Percentiles rank a stretch among this genome's conserved stretches.
phyloP scores from a whole-genome alignment of 2,888 invertebrate genomes.

The Griposia aprilina region DNA sequence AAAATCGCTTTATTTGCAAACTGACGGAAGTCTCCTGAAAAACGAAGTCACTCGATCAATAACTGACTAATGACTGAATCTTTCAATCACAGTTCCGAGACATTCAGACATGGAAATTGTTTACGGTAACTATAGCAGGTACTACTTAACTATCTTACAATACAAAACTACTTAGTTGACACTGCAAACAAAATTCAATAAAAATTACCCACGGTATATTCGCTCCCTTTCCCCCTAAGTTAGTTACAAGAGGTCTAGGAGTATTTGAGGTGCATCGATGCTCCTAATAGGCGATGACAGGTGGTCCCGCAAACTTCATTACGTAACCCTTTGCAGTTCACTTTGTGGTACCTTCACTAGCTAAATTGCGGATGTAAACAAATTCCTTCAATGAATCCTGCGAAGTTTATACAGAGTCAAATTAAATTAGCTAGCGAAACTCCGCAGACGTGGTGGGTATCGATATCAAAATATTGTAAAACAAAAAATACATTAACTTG shows the following conservation, averaged over 20 bases:
- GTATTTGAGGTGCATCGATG: slow-evolving; percentile 41
- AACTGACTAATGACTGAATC: no score
- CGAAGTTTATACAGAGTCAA: no score
- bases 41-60: no score
- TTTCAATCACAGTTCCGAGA: not conserved
- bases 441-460: no score
- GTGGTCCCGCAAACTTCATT: slow-evolving; percentile 43
- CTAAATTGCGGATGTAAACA: slow-evolving; percentile 11
- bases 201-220: slow-evolving; percentile 1
- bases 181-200: slow-evolving; percentile 15
- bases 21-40: no score
- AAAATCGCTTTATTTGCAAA: no score
- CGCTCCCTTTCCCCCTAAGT: not conserved
- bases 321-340: slow-evolving; percentile 43
- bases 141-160: not conserved
- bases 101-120: not conserved
- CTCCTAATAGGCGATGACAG: slow-evolving; percentile 37
- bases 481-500: no score
- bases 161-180: not conserved
- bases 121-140: not conserved
- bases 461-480: no score
- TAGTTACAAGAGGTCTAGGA: slow-evolving; percentile 40
- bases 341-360: slow-evolving; percentile 4
- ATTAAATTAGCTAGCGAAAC: no score
- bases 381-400: not conserved